Conservation (phyloP, 2,797 vertebrate species). For the Heterohyrax brucei region DNA sequence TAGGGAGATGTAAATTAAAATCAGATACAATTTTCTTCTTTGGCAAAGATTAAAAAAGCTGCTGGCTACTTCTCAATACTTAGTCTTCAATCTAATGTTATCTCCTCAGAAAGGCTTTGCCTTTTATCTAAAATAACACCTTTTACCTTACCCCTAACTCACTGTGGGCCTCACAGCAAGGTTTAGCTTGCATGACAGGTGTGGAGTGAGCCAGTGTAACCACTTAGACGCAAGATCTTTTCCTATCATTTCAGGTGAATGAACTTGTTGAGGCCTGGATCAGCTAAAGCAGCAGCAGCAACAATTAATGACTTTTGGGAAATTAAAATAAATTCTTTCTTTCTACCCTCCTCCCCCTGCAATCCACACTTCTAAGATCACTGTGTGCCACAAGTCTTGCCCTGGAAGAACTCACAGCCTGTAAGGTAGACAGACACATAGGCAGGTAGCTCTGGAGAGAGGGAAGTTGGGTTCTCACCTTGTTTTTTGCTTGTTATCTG, state of each 20-base stretch:
- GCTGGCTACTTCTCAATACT: neutral
- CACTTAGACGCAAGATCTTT: neutral
- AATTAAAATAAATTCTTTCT: no score
- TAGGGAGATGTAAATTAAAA: neutral
- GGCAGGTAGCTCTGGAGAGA: neutral
- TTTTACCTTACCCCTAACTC: neutral
- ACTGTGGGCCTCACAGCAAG: neutral
- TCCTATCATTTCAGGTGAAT: neutral
- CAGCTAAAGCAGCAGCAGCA: neutral
- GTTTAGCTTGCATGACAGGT: no score
- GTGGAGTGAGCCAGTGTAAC: neutral
- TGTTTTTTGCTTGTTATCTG: neutral
- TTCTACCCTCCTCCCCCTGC: no score
- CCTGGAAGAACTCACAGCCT: neutral
- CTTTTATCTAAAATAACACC: neutral
- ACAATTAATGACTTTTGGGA: neutral
- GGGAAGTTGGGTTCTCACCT: neutral
- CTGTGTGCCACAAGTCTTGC: neutral
- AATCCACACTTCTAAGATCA: neutral
- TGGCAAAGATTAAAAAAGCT: neutral
- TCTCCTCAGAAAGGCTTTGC: neutral
- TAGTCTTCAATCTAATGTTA: neutral
- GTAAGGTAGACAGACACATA: neutral
- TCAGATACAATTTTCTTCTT: neutral
- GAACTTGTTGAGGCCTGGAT: neutral